Percentiles rank a stretch among this genome's conserved stretches.
phyloP scores from a whole-genome alignment of 2,113 vertebrate genomes.

The Lucifuga dentata region DNA sequence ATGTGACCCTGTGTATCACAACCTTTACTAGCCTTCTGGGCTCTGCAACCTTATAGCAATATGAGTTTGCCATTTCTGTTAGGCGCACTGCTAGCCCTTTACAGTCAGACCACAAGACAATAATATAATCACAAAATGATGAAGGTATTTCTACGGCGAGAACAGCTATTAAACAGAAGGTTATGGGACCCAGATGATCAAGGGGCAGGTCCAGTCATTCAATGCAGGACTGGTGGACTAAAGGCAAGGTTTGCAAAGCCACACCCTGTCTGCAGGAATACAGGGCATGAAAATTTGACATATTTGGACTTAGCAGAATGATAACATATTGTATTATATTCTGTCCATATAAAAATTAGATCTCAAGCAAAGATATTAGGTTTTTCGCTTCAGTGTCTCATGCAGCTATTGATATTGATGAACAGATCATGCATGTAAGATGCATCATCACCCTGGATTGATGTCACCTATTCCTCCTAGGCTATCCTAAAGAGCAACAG shows the following conservation, averaged over 20 bases:
- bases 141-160: slow-evolving; percentile 24
- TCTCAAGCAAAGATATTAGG: too few relatives aligned
- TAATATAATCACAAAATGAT: slow-evolving; percentile 54
- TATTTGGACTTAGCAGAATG: too few relatives aligned
- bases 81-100: slow-evolving; percentile 33
- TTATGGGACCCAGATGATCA: slow-evolving; percentile 17
- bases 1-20: slow-evolving; percentile 30
- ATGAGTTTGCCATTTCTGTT: slow-evolving; percentile 11
- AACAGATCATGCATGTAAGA: slow-evolving; percentile 1
- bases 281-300: too few relatives aligned
- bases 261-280: slow-evolving; percentile 2
- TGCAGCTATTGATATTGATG: slow-evolving; percentile 6
- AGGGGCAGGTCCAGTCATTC: slow-evolving; percentile 2
- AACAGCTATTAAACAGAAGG: slow-evolving; percentile 43
- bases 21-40: slow-evolving; percentile 35
- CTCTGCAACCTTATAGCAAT: slow-evolving; percentile 29
- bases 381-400: background rate
- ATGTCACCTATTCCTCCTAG: slow-evolving; percentile 47
- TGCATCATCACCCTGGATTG: slow-evolving; percentile 17
- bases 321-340: too few relatives aligned
- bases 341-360: too few relatives aligned
- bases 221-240: background rate
- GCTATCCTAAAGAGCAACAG: slow-evolving; percentile 35
- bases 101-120: slow-evolving; percentile 37
- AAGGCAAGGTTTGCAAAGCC: slow-evolving; percentile 6